Evolutionary conservation across 2,888 invertebrate genomes (phyloP).

Genomic region (Lasius platythorax): DNA sequence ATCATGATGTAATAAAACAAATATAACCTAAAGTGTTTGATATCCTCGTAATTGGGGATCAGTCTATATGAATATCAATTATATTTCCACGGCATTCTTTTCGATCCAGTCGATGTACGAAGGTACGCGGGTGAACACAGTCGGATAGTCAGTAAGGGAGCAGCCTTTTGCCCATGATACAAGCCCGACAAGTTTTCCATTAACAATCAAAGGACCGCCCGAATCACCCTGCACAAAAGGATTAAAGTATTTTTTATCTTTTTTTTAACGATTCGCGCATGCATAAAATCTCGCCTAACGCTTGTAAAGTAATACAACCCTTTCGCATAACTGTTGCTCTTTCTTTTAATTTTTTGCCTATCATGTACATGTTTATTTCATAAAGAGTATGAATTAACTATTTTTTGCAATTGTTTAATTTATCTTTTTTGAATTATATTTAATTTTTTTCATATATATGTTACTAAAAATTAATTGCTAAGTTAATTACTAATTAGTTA

Average conservation of each 20-base stretch:
- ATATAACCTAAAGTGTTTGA: neutral
- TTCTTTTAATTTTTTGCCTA: neutral
- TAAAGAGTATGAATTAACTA: neutral
- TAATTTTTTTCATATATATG: neutral
- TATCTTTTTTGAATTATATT: neutral
- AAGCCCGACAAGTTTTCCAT: constrained; percentile 76
- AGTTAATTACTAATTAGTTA: too few relatives aligned
- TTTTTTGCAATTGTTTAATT: neutral
- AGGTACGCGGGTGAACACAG: constrained; percentile 77
- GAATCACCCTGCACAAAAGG: constrained; percentile 76
- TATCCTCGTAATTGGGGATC: neutral
- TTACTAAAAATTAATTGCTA: neutral
- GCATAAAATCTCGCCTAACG: constrained; percentile 15
- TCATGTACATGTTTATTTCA: neutral
- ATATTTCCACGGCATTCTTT: constrained; percentile 17
- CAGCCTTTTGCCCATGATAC: constrained; percentile 78
- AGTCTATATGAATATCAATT: neutral
- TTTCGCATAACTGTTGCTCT: constrained; percentile 11
- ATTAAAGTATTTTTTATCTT: constrained; percentile 24
- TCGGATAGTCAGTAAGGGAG: constrained; percentile 71
- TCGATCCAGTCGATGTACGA: constrained; percentile 66
- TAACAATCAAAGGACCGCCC: constrained; percentile 77
- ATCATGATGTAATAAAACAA: neutral
- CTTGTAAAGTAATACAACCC: neutral
- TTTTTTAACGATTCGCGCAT: constrained; percentile 11